Evolutionary conservation across 2,797 vertebrate species (phyloP).

Genomic region (Phoeniculus purpureus): DNA sequence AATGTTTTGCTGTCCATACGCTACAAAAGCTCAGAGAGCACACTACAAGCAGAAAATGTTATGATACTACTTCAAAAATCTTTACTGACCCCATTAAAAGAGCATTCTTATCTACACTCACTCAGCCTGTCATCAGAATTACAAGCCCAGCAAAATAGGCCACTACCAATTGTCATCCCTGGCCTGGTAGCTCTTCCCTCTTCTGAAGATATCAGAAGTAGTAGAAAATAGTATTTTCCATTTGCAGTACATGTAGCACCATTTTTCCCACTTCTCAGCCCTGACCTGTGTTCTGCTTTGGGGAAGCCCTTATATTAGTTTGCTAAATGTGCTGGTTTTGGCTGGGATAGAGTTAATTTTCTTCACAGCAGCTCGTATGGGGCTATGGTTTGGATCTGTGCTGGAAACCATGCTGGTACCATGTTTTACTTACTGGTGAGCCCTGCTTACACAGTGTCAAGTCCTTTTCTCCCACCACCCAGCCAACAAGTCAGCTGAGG

Average conservation of each 20-base stretch:
- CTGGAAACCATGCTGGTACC: too few species aligned
- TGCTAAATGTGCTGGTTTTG: neutral
- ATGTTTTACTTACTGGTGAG: too few species aligned
- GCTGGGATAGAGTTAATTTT: too few species aligned
- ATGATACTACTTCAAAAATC: neutral
- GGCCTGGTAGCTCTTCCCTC: neutral
- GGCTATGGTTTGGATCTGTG: too few species aligned
- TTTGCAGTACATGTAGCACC: neutral
- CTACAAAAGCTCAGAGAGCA: neutral
- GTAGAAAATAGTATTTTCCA: neutral
- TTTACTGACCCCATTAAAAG: neutral
- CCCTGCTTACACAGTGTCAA: neutral
- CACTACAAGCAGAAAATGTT: neutral
- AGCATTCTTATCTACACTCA: neutral
- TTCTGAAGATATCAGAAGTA: neutral
- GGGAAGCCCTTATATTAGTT: neutral
- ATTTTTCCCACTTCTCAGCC: neutral
- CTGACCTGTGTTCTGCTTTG: neutral
- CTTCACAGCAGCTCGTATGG: too few species aligned
- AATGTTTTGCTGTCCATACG: neutral
- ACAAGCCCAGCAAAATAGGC: neutral
- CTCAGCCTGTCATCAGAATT: neutral
- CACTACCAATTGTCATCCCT: fast-evolving
- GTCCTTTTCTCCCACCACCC: neutral
- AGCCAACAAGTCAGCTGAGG: fast-evolving